Evolutionary conservation across 2,113 vertebrate species (phyloP).

Genomic region (Tringa solitaria): DNA sequence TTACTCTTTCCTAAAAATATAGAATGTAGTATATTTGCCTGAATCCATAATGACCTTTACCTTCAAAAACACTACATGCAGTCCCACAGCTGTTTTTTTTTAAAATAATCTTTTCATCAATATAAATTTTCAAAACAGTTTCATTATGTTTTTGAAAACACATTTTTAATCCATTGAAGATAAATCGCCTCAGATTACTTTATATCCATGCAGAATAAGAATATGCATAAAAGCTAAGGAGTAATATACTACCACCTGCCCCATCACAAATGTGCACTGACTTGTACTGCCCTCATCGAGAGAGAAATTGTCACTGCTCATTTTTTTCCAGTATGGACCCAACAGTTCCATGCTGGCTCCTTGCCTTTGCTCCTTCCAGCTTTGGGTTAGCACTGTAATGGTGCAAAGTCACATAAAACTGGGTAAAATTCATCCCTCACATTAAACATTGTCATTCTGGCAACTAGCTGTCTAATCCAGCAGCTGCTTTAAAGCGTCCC

Average conservation of each 20-base stretch:
- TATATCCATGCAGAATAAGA: not conserved
- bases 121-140: not conserved
- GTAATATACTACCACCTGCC: not conserved
- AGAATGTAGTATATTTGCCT: not conserved
- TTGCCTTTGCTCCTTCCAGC: not conserved
- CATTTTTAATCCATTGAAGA: not conserved
- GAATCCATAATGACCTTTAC: not conserved
- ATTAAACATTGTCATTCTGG: accelerated
- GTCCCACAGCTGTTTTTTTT: not conserved
- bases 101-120: not conserved
- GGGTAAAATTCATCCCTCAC: not conserved
- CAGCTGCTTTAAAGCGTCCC: not conserved
- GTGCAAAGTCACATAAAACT: not conserved
- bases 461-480: not conserved
- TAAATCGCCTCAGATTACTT: not conserved
- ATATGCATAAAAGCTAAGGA: not conserved
- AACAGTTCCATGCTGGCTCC: not conserved
- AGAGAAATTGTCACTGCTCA: not conserved
- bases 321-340: not conserved
- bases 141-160: not conserved
- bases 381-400: not conserved
- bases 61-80: not conserved
- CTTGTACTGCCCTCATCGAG: not conserved
- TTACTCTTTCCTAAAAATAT: not conserved
- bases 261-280: not conserved